Conservation (phyloP, 2,113 vertebrate species). For the Stomatorhinus ivindoensis region DNA sequence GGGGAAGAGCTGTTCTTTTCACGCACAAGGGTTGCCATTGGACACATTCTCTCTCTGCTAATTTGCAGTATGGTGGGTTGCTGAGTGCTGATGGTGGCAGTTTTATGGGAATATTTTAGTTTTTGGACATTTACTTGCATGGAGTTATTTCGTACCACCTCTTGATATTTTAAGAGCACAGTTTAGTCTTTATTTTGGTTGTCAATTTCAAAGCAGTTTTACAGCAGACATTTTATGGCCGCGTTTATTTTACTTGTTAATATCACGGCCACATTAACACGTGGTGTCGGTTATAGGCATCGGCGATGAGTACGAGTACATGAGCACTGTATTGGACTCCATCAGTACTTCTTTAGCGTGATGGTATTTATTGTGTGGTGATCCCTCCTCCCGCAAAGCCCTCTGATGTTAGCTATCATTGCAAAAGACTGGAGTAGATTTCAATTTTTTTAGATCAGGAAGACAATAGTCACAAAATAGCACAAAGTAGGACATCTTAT, state of each 20-base stretch:
- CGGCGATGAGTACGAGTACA: background rate
- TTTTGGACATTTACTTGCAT: background rate
- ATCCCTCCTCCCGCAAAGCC: background rate
- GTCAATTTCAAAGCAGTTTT: background rate
- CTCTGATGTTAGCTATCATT: background rate
- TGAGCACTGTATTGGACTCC: background rate
- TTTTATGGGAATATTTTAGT: background rate
- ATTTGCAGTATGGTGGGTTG: background rate
- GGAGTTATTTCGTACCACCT: background rate
- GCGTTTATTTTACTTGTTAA: background rate
- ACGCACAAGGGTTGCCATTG: background rate
- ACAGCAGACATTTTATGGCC: no score
- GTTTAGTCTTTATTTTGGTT: background rate
- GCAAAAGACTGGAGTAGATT: background rate
- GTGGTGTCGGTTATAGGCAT: background rate
- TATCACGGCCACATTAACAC: background rate
- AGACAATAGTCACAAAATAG: background rate
- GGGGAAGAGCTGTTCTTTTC: background rate
- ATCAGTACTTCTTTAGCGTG: background rate
- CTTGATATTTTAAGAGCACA: background rate
- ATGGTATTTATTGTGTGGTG: background rate
- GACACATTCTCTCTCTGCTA: background rate
- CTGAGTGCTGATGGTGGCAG: background rate
- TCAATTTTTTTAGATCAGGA: background rate
- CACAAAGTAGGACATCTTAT: background rate